Conservation (phyloP, 2,888 invertebrate genomes). For the Epsilonema sp. region DNA sequence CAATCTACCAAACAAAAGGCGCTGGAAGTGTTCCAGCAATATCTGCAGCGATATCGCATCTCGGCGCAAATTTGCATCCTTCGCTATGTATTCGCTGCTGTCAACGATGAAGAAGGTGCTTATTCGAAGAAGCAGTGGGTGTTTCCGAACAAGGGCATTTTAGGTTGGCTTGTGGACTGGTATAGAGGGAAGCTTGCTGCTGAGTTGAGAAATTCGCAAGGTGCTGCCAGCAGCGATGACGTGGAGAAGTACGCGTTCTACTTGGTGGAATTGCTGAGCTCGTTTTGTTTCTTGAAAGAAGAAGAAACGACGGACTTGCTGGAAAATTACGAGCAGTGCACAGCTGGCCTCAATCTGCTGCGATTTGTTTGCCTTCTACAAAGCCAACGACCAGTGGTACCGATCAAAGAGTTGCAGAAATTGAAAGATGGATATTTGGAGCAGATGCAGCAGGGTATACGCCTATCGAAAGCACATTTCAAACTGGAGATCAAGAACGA, state of each 20-base stretch:
- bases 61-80: background rate
- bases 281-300: slow-evolving; percentile 26
- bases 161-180: background rate
- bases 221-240: no score
- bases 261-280: background rate
- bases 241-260: background rate
- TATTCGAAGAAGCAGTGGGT: background rate
- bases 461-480: slow-evolving; percentile 56
- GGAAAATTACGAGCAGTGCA: slow-evolving; percentile 54
- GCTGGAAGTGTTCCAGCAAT: background rate
- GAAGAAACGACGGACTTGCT: slow-evolving; percentile 58
- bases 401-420: background rate
- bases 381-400: slow-evolving; percentile 36
- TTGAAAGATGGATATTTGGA: slow-evolving; percentile 40
- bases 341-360: slow-evolving; percentile 55
- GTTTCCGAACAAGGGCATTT: background rate
- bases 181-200: background rate
- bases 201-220: no score
- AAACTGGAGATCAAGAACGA: slow-evolving; percentile 45
- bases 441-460: slow-evolving; percentile 37
- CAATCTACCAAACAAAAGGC: background rate
- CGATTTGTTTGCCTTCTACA: slow-evolving; percentile 42
- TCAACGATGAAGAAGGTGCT: background rate
- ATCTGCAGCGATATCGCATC: background rate
- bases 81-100: no score